Conservation (phyloP, 2,113 vertebrate genomes). For the Petrocephalus microphthalmus region DNA sequence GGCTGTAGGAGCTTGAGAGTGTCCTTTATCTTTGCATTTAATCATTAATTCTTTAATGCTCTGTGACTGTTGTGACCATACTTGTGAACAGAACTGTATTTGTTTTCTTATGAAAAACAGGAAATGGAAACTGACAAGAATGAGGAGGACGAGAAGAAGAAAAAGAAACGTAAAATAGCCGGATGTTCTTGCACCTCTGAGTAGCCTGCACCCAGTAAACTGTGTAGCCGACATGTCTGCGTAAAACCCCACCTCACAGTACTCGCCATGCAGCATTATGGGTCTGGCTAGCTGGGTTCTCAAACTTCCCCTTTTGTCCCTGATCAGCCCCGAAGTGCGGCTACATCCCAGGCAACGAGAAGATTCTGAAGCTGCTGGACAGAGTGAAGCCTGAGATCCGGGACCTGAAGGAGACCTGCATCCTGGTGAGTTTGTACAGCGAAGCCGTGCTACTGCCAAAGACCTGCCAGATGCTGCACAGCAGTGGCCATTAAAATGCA, state of each 20-base stretch:
- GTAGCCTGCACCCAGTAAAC: neutral
- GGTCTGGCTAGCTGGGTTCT: neutral
- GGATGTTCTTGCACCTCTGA: neutral
- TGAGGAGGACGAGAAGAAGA: constrained; percentile 69
- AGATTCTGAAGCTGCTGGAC: constrained; percentile 59
- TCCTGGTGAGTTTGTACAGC: constrained; percentile 56
- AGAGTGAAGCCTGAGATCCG: constrained; percentile 75
- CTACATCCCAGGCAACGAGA: constrained; percentile 74
- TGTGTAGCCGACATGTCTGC: no score
- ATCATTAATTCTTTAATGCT: neutral
- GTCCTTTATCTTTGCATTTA: neutral
- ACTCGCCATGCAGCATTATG: neutral
- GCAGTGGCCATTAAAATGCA: neutral
- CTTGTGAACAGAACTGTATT: neutral
- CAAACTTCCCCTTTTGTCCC: neutral
- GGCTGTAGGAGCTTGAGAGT: neutral
- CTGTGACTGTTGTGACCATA: neutral
- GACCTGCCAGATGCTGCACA: neutral
- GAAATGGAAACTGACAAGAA: constrained; percentile 83
- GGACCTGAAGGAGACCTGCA: constrained; percentile 69
- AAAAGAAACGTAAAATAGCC: constrained; percentile 57
- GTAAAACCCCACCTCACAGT: neutral
- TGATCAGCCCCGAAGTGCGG: constrained; percentile 75
- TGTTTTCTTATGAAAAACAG: constrained; percentile 36
- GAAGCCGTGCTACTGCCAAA: neutral